Evolutionary conservation across 1,140 invertebrate genomes (phyloP).

Genomic region (Notospermus geniculatus): DNA sequence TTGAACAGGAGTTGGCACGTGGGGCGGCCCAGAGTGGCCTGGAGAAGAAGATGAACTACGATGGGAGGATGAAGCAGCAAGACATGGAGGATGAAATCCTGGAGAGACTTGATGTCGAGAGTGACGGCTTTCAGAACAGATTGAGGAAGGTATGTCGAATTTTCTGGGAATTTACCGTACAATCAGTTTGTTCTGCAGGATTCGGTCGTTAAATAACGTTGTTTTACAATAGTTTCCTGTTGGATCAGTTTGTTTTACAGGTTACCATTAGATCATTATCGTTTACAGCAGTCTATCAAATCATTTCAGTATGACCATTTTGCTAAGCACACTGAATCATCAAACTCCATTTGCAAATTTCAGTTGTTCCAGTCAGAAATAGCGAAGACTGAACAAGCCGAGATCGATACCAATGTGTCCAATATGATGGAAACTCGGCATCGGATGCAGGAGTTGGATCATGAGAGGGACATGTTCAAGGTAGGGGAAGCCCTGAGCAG

Average conservation of each 20-base stretch:
- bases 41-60: not conserved
- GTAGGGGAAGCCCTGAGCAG: too few species aligned
- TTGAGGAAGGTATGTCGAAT: not conserved
- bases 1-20: conserved; percentile 44
- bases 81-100: not conserved
- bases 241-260: too few species aligned
- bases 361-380: conserved; percentile 40
- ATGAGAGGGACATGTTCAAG: conserved; percentile 25
- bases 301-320: too few species aligned
- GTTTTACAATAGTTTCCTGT: too few species aligned
- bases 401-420: conserved; percentile 36
- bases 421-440: conserved; percentile 38
- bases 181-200: not conserved
- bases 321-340: too few species aligned
- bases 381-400: conserved; percentile 32
- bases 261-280: too few species aligned
- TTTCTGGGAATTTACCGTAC: not conserved
- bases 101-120: not conserved
- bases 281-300: too few species aligned
- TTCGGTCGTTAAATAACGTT: too few species aligned
- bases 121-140: not conserved
- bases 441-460: conserved; percentile 36
- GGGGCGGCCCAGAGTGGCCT: not conserved
- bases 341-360: too few species aligned
- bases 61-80: not conserved